phyloP scores from a whole-genome alignment of 2,797 vertebrate species.

The Bucorvus abyssinicus region DNA sequence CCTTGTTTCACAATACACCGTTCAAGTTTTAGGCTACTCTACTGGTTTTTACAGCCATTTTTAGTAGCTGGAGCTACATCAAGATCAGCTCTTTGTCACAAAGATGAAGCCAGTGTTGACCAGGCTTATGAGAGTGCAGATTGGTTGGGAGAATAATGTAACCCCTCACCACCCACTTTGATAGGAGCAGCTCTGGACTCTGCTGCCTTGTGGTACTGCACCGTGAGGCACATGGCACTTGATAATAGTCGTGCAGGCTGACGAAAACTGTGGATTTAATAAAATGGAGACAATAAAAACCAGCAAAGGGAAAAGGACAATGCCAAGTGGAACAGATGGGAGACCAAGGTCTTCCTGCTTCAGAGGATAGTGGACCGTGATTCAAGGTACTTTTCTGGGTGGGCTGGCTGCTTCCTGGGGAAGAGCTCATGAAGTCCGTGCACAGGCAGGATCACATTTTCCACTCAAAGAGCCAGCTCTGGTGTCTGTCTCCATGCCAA shows the following conservation, averaged over 20 bases:
- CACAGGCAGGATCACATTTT: not conserved
- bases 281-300: not conserved
- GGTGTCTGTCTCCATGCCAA: not conserved
- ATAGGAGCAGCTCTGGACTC: not conserved
- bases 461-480: not conserved
- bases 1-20: no score
- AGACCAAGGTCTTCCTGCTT: not conserved
- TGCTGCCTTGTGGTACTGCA: not conserved
- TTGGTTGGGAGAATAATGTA: not conserved
- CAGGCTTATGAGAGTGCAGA: not conserved
- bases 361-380: not conserved
- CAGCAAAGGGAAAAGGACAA: not conserved
- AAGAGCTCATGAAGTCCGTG: not conserved
- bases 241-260: not conserved
- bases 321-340: not conserved
- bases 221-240: accelerated
- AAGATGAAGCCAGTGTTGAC: not conserved
- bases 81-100: not conserved
- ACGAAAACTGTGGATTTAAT: not conserved
- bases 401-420: not conserved
- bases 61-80: not conserved
- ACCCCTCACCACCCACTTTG: not conserved
- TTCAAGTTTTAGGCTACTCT: not conserved
- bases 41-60: not conserved
- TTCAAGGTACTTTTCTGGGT: not conserved